phyloP scores from a whole-genome alignment of 2,113 vertebrate species.

The Paratilapia polleni region DNA sequence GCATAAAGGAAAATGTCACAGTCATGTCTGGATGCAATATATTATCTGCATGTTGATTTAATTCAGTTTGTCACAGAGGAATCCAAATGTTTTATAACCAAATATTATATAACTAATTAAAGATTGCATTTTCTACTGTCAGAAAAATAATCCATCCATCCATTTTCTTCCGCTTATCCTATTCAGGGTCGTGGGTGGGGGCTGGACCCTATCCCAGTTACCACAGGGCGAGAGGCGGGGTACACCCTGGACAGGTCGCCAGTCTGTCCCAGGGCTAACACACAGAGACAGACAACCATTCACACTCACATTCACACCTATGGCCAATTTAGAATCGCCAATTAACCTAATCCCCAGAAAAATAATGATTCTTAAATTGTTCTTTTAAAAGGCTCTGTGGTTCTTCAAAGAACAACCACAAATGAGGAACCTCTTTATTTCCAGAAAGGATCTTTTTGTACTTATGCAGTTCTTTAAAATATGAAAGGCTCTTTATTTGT shows the following conservation, averaged over 20 bases:
- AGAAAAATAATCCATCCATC: background rate
- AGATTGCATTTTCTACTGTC: background rate
- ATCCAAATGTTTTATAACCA: background rate
- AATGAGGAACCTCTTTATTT: background rate
- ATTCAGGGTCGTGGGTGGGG: too few relatives aligned
- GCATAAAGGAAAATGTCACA: constrained; percentile 8
- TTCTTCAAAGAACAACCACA: background rate
- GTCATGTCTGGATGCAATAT: background rate
- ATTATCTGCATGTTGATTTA: background rate
- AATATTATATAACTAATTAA: background rate
- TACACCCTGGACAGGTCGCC: too few relatives aligned
- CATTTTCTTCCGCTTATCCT: too few relatives aligned
- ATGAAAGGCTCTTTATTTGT: background rate
- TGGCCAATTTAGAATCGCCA: too few relatives aligned
- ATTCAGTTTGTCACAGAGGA: background rate
- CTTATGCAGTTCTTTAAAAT: background rate
- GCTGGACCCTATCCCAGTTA: too few relatives aligned
- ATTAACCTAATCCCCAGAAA: too few relatives aligned
- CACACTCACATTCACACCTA: too few relatives aligned
- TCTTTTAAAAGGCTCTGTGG: background rate
- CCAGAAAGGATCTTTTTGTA: background rate
- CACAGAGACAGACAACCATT: too few relatives aligned
- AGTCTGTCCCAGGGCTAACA: too few relatives aligned
- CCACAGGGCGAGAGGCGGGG: too few relatives aligned
- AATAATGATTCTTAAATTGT: background rate